These are phyloP conservation scores for Tetheella fluctuosa DNA, from an alignment of 2,888 invertebrate genomes.

Conservation along the genomic window DNA sequence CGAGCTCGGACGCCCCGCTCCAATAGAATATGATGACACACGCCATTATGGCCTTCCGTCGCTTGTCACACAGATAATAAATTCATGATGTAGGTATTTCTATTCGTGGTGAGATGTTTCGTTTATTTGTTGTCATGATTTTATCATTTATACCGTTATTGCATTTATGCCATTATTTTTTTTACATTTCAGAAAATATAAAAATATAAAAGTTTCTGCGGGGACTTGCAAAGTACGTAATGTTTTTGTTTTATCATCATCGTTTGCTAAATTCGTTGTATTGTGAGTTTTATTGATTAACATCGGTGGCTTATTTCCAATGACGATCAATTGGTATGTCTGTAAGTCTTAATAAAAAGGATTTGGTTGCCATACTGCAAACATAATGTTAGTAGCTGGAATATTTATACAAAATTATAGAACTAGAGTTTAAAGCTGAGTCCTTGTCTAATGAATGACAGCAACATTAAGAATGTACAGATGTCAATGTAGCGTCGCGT, in stretches of 20 bases:
- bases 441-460: background rate
- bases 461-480: constrained; percentile 35
- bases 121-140: constrained; percentile 57
- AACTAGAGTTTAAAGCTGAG: background rate
- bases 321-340: too few relatives aligned
- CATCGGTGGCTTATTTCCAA: too few relatives aligned
- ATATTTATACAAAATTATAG: background rate
- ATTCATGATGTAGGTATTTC: constrained; percentile 65
- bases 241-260: too few relatives aligned
- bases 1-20: constrained; percentile 57
- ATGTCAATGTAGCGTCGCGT: constrained; percentile 59
- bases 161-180: background rate
- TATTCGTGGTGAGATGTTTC: constrained; percentile 61
- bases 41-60: constrained; percentile 67
- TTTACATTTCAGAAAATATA: background rate
- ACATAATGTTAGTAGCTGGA: background rate
- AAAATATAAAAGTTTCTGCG: too few relatives aligned
- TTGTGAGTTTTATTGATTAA: too few relatives aligned
- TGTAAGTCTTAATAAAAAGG: too few relatives aligned
- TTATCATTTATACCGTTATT: constrained; percentile 26
- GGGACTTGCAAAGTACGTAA: too few relatives aligned
- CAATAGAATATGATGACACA: constrained; percentile 79
- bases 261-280: too few relatives aligned
- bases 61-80: constrained; percentile 66
- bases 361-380: too few relatives aligned